These are phyloP conservation scores for Hydrocynus forskahlii DNA, from an alignment of 2,797 vertebrate species.

Conservation along the genomic window DNA sequence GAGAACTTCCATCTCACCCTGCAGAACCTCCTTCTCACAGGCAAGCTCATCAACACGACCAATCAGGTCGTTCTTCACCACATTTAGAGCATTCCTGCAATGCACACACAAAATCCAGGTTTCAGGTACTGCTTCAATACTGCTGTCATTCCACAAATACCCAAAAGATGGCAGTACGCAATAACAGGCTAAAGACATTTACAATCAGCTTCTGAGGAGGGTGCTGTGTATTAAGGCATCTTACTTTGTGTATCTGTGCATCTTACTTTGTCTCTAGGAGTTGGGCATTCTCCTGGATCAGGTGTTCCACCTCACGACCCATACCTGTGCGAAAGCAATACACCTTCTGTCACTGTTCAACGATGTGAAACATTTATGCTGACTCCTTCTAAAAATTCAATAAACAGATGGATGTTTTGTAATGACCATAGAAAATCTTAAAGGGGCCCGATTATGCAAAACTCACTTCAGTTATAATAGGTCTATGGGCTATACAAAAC, in stretches of 20 bases:
- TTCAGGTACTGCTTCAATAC: not conserved
- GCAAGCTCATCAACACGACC: conserved; percentile 93
- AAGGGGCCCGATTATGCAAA: too few relatives aligned
- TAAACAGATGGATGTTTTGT: not conserved
- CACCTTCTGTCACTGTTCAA: not conserved
- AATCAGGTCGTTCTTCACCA: conserved; percentile 97
- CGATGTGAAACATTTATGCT: not conserved
- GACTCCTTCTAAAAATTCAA: not conserved
- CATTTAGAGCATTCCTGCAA: conserved; percentile 93
- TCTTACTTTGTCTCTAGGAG: conserved; percentile 96
- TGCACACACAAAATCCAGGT: not conserved
- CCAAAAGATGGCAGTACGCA: conserved; percentile 54
- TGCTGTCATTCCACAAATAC: not conserved
- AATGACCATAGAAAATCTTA: not conserved
- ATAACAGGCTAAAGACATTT: not conserved
- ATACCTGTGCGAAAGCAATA: conserved; percentile 81
- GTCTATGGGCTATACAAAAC: too few relatives aligned
- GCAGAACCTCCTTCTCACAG: conserved; percentile 93
- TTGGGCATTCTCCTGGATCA: conserved; percentile 95
- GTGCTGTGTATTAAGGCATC: conserved; percentile 37
- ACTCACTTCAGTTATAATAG: too few relatives aligned
- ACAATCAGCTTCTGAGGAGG: not conserved
- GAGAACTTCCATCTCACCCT: conserved; percentile 89
- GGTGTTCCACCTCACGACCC: conserved; percentile 97
- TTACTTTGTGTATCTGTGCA: conserved; percentile 93